These are phyloP conservation scores for Ceratosolen solmsi DNA, from an alignment of 1,140 invertebrate genomes.

Conservation along the genomic window DNA sequence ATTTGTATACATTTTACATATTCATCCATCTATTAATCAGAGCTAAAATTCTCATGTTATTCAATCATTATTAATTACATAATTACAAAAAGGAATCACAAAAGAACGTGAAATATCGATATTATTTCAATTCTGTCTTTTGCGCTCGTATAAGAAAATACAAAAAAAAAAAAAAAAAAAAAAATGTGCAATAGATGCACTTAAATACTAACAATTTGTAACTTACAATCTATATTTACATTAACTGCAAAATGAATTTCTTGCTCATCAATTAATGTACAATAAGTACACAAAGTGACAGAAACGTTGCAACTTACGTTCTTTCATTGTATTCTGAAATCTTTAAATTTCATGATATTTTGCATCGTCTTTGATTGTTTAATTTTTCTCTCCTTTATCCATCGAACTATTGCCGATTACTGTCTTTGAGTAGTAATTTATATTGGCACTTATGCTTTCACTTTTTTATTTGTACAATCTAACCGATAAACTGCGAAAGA, in stretches of 20 bases:
- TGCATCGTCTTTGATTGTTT: constrained; percentile 5
- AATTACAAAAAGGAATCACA: constrained; percentile 46
- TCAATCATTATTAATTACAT: constrained; percentile 32
- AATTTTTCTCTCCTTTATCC: not conserved
- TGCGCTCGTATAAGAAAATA: constrained; percentile 16
- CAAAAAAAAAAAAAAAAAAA: constrained; percentile 28
- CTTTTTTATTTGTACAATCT: constrained; percentile 47
- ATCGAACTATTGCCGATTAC: not conserved
- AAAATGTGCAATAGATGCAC: constrained; percentile 19
- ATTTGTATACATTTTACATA: not conserved
- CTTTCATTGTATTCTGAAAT: not conserved
- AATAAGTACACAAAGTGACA: not conserved
- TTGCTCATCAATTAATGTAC: not conserved
- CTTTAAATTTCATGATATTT: not conserved
- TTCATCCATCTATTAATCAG: not conserved
- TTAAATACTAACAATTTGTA: constrained; percentile 22
- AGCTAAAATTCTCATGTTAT: constrained; percentile 15
- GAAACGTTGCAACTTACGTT: no score
- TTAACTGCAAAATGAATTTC: constrained; percentile 35
- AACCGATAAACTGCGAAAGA: constrained; percentile 78
- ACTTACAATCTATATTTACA: constrained; percentile 53
- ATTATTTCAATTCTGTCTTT: constrained; percentile 5
- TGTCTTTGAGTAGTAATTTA: constrained; percentile 37
- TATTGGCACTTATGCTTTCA: constrained; percentile 42
- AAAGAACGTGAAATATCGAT: constrained; percentile 29